These are phyloP conservation scores for Sinohyriopsis cumingii DNA, from an alignment of 2,888 invertebrate genomes.

Conservation along the genomic window DNA sequence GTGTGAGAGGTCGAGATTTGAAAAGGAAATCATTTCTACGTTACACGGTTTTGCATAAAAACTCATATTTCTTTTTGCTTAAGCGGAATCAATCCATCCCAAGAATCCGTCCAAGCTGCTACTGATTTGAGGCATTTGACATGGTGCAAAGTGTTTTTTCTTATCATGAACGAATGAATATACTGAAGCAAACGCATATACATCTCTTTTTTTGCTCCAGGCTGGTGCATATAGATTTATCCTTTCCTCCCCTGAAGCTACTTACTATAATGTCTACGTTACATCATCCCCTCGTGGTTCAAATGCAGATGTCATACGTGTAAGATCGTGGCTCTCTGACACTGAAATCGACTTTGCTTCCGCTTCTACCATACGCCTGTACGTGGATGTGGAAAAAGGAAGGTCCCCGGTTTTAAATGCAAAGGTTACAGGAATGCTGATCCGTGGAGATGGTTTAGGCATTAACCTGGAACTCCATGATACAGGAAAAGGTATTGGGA, in stretches of 20 bases:
- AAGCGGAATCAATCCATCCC: no score
- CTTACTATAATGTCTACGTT: background rate
- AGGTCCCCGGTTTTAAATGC: conserved; percentile 11
- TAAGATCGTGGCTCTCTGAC: conserved; percentile 8
- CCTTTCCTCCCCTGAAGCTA: background rate
- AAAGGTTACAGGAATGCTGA: conserved; percentile 9
- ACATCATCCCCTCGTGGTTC: conserved; percentile 2
- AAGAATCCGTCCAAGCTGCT: no score
- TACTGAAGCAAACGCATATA: background rate
- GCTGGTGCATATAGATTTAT: no score
- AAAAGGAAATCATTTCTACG: no score
- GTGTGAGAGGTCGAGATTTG: no score
- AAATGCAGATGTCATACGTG: conserved; percentile 10
- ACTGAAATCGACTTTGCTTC: conserved; percentile 3
- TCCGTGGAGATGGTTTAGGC: background rate
- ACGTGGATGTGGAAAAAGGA: conserved; percentile 10
- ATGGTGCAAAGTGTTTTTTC: no score
- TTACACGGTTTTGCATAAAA: no score
- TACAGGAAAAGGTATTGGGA: conserved; percentile 5
- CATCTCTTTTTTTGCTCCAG: no score
- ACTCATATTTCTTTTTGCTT: no score
- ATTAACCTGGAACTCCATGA: background rate
- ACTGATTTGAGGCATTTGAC: no score
- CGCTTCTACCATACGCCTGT: background rate
- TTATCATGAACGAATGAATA: no score